Percentiles rank a stretch among this genome's conserved stretches.
Conservation (phyloP, 2,113 vertebrate species). For the Oxygymnocypris stewartii region DNA sequence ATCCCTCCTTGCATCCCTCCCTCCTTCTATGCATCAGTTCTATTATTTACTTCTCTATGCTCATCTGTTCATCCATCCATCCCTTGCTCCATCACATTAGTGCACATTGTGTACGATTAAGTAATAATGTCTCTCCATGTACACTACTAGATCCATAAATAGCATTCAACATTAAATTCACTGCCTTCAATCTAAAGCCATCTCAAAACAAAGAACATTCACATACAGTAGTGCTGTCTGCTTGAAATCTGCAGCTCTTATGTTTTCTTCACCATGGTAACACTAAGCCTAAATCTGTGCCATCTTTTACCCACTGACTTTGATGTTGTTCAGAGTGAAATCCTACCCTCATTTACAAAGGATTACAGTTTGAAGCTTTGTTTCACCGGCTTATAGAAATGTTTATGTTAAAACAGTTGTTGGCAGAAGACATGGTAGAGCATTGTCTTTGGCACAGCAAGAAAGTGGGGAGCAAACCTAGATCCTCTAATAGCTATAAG, state of each 20-base stretch:
- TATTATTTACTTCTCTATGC: neutral
- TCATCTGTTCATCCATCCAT: neutral
- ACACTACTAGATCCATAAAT: constrained; percentile 4
- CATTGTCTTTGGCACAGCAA: neutral
- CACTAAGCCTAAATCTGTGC: constrained; percentile 19
- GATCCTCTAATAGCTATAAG: constrained; percentile 18
- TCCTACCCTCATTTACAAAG: constrained; percentile 19
- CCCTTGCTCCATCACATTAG: neutral
- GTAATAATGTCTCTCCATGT: neutral
- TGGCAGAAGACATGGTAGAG: neutral
- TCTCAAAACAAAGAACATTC: neutral
- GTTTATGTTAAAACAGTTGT: neutral
- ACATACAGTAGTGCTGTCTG: neutral
- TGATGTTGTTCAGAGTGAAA: constrained; percentile 6
- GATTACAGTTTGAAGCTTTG: constrained; percentile 20
- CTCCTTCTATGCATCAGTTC: neutral
- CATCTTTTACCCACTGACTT: constrained; percentile 9
- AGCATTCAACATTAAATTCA: neutral
- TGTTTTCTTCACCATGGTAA: constrained; percentile 36
- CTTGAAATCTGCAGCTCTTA: neutral
- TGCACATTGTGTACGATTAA: neutral
- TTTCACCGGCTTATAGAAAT: constrained; percentile 1
- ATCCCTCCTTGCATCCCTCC: neutral
- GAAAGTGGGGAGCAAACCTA: neutral
- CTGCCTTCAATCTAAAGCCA: neutral